These are phyloP conservation scores for Stomatorhinus ivindoensis DNA, from an alignment of 2,113 vertebrate genomes.

Conservation along the genomic window DNA sequence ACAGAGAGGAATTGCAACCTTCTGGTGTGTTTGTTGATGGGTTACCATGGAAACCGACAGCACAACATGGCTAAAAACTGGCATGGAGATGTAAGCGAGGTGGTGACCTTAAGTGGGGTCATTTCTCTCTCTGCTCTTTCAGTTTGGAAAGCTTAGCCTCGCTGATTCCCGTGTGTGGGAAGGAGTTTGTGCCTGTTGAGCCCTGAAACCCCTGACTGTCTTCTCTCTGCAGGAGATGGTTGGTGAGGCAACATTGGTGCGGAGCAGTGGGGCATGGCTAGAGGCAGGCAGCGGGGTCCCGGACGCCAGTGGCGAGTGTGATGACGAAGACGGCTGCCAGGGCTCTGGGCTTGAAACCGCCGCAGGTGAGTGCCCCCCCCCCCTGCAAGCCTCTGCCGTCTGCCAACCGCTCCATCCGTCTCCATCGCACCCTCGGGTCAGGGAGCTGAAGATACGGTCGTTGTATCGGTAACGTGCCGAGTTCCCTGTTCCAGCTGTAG, in stretches of 20 bases:
- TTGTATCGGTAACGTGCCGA: not conserved
- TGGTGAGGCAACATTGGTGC: constrained; percentile 45
- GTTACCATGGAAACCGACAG: not conserved
- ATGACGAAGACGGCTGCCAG: constrained; percentile 82
- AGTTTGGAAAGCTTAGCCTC: not conserved
- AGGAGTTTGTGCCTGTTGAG: not conserved
- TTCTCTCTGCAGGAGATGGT: constrained; percentile 54
- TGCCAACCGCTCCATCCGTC: not conserved
- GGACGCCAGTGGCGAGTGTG: constrained; percentile 69
- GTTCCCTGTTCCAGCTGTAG: not conserved
- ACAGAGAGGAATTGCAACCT: not conserved
- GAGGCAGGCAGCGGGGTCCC: constrained; percentile 50
- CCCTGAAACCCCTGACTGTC: not conserved
- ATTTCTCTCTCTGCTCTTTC: not conserved
- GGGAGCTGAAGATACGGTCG: not conserved
- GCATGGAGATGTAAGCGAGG: not conserved
- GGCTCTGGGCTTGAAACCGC: constrained; percentile 59
- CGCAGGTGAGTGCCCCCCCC: constrained; percentile 41
- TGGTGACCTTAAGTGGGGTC: not conserved
- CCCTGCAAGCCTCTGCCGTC: not conserved
- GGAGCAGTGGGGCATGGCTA: constrained; percentile 51
- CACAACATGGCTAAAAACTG: not conserved
- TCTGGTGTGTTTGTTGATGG: not conserved
- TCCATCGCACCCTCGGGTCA: not conserved
- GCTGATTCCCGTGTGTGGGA: not conserved